phyloP scores from a whole-genome alignment of 1,140 invertebrate species.

The Formica selysi region DNA sequence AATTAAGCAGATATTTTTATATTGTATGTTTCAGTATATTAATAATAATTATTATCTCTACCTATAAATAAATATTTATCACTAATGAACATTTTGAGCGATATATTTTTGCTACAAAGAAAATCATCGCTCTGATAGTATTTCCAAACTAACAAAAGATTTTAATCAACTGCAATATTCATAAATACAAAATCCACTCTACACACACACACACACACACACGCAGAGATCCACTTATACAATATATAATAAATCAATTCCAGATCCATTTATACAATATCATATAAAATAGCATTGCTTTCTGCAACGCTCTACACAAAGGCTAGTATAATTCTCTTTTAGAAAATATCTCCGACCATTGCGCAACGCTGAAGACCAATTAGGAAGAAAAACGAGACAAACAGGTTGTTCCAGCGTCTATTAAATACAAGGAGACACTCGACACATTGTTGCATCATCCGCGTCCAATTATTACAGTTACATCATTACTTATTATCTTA shows the following conservation, averaged over 20 bases:
- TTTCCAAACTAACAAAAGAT: conserved; percentile 40
- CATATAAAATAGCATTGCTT: background rate
- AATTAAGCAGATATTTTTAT: background rate
- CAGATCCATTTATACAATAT: background rate
- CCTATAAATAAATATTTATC: background rate
- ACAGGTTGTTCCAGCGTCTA: conserved; percentile 23
- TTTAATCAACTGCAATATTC: background rate
- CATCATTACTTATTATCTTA: conserved; percentile 53
- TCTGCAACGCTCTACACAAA: background rate
- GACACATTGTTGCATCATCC: conserved; percentile 19
- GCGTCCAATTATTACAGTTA: conserved; percentile 42
- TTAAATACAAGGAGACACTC: conserved; percentile 35
- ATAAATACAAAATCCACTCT: no score
- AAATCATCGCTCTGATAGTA: background rate
- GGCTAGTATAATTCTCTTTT: conserved; percentile 21
- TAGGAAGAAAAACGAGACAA: conserved; percentile 29
- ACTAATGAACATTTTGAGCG: background rate
- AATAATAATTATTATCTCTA: background rate
- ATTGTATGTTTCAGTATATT: background rate
- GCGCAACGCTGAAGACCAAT: conserved; percentile 37
- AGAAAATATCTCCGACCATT: conserved; percentile 8
- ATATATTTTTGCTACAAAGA: background rate
- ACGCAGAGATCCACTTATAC: background rate
- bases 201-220: no score
- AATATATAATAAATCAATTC: no score